Conservation (phyloP, 2,797 vertebrate genomes). For the Pteropus rufus region DNA sequence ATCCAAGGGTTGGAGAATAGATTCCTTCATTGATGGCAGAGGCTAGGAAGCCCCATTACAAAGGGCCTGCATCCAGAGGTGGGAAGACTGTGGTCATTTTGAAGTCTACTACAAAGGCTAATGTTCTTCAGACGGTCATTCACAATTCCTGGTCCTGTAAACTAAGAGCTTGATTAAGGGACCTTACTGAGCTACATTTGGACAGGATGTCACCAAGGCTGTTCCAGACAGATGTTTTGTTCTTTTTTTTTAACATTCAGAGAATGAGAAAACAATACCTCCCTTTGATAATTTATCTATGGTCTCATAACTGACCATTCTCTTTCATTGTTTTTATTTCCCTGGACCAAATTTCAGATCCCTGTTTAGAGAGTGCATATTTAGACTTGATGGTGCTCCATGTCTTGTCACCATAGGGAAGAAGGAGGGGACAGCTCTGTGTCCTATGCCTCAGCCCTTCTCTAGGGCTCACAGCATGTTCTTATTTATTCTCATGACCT, state of each 20-base stretch:
- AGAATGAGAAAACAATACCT: background rate
- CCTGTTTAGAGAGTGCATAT: background rate
- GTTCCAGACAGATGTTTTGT: background rate
- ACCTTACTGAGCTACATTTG: background rate
- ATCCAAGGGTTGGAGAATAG: background rate
- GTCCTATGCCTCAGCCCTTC: background rate
- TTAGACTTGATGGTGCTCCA: background rate
- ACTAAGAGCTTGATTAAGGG: background rate
- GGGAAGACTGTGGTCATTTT: background rate
- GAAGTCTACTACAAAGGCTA: background rate
- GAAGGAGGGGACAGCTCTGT: background rate
- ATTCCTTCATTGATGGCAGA: background rate
- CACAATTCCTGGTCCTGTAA: background rate
- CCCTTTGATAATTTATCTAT: background rate
- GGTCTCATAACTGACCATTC: background rate
- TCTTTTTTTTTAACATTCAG: background rate
- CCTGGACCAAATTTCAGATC: background rate
- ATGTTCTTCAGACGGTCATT: background rate
- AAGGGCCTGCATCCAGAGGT: accelerated
- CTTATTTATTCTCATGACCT: background rate
- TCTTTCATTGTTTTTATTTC: conserved; percentile 28
- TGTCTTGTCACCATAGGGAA: background rate
- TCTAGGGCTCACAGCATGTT: background rate
- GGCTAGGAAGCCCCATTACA: too few relatives aligned
- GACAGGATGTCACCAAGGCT: background rate